Conservation (phyloP, 2,888 invertebrate species). For the Cryptocephalus moraei region DNA sequence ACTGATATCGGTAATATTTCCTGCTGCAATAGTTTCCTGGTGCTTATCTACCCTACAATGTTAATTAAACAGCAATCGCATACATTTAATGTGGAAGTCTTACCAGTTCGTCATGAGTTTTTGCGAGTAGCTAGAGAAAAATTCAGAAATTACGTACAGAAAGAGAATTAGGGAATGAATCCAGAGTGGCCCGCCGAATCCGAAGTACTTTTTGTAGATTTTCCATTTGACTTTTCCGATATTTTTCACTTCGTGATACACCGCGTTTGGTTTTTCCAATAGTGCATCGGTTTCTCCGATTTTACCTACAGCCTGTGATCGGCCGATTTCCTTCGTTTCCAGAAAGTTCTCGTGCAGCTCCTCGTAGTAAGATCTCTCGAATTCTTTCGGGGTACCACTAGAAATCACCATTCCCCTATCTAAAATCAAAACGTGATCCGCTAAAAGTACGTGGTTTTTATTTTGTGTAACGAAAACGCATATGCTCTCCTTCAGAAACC, state of each 20-base stretch:
- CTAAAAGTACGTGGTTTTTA: conserved; percentile 20
- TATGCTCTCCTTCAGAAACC: conserved; percentile 23
- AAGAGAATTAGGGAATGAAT: conserved; percentile 19
- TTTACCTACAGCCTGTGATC: conserved; percentile 18
- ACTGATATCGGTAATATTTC: no score
- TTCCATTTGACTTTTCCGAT: conserved; percentile 23
- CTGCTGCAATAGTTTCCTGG: no score
- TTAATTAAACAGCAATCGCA: no score
- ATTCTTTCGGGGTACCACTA: conserved; percentile 21
- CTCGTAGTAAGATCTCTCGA: neutral
- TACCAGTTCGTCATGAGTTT: conserved; percentile 15
- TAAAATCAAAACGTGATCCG: conserved; percentile 19
- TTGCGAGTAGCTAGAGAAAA: conserved; percentile 20
- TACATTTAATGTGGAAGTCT: no score
- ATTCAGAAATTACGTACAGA: conserved; percentile 21
- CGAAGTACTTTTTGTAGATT: conserved; percentile 24
- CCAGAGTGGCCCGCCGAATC: conserved; percentile 24
- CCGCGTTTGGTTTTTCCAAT: conserved; percentile 12
- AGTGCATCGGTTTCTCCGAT: neutral
- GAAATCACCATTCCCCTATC: conserved; percentile 9
- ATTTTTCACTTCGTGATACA: conserved; percentile 24
- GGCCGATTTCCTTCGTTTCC: neutral
- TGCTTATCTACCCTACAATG: no score
- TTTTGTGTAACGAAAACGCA: conserved; percentile 27
- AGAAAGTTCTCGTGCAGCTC: neutral